phyloP scores from a whole-genome alignment of 2,113 vertebrate species.

The Xyliphius kryptos region DNA sequence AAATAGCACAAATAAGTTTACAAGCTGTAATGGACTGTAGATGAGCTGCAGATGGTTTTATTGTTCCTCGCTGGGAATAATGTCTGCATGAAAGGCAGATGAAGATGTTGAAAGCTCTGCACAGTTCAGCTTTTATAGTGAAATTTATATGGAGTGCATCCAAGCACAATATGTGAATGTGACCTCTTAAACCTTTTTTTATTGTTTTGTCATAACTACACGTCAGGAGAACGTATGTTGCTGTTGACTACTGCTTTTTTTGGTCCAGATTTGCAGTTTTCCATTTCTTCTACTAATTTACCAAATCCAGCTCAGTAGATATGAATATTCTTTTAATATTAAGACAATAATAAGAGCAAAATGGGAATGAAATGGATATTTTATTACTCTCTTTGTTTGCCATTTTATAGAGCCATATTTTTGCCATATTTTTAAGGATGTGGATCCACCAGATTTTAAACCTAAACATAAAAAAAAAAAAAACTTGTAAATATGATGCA shows the following conservation, averaged over 20 bases:
- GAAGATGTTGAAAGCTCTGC: slow-evolving; percentile 30
- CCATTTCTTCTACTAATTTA: slow-evolving; percentile 5
- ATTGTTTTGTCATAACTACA: slow-evolving; percentile 32
- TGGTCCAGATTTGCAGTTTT: slow-evolving; percentile 28
- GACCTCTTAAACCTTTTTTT: slow-evolving; percentile 35
- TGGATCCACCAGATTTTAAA: too few relatives aligned
- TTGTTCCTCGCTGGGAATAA: slow-evolving; percentile 6
- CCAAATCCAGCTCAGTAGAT: slow-evolving; percentile 11
- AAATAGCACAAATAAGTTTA: too few relatives aligned
- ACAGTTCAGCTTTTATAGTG: slow-evolving; percentile 20
- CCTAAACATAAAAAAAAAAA: too few relatives aligned
- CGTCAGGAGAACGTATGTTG: slow-evolving; percentile 26
- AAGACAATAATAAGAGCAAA: too few relatives aligned
- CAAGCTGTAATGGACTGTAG: too few relatives aligned
- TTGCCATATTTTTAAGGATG: too few relatives aligned
- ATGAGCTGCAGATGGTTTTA: neutral
- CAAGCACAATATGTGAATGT: slow-evolving; percentile 32
- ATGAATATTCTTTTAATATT: too few relatives aligned
- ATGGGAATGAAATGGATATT: too few relatives aligned
- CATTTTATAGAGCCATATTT: too few relatives aligned
- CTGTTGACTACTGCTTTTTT: slow-evolving; percentile 18
- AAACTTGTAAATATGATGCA: too few relatives aligned
- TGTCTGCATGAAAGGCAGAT: slow-evolving; percentile 11
- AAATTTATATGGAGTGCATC: slow-evolving; percentile 40
- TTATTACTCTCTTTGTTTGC: too few relatives aligned